Percentiles rank a stretch among this genome's conserved stretches.
These are phyloP conservation scores for Dipodomys ordii DNA, from an alignment of 2,113 vertebrate species.

Conservation along the genomic window DNA sequence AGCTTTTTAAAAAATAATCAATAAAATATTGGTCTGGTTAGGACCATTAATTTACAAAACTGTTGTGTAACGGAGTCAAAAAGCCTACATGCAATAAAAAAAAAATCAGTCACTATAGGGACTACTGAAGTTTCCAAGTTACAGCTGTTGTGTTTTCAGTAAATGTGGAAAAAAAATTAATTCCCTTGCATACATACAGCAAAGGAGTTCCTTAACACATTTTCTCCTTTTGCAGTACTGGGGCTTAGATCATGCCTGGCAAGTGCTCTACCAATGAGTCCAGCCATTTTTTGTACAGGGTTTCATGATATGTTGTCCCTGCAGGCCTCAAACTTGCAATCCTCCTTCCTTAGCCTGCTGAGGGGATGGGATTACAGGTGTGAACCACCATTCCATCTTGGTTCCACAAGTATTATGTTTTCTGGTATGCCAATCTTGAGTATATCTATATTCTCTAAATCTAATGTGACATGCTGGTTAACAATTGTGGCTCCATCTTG, in stretches of 20 bases:
- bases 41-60: not conserved
- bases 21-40: not conserved
- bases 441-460: not conserved
- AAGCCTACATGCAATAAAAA: constrained; percentile 22
- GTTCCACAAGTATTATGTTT: constrained; percentile 15
- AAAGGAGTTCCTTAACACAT: constrained; percentile 14
- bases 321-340: not conserved
- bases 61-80: not conserved
- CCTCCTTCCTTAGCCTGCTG: not conserved
- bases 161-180: constrained; percentile 8
- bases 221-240: not conserved
- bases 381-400: not conserved
- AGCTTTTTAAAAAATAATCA: not conserved
- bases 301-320: not conserved
- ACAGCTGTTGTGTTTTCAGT: constrained; percentile 29
- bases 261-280: not conserved
- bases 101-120: constrained; percentile 25
- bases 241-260: not conserved
- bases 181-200: not conserved
- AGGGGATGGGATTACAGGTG: not conserved
- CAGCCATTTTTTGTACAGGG: not conserved
- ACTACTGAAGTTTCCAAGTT: not conserved
- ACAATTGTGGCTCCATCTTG: not conserved
- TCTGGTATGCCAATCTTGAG: constrained; percentile 29
- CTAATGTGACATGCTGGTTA: not conserved